Evolutionary conservation across 2,113 vertebrate species (phyloP).

Genomic region (Brachyhypopomus occidentalis): DNA sequence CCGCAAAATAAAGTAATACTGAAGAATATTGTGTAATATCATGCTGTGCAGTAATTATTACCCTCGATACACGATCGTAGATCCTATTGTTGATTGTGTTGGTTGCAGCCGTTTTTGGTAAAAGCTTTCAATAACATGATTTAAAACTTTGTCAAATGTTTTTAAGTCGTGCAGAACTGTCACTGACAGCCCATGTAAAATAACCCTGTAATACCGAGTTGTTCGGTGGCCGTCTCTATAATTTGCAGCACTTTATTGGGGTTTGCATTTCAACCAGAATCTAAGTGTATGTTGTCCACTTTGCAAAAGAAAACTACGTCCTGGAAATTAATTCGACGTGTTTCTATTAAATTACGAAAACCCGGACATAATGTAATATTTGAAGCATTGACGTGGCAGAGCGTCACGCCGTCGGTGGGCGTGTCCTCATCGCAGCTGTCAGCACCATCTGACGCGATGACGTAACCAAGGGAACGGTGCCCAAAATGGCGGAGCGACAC

Average conservation of each 20-base stretch:
- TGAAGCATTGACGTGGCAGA: constrained; percentile 37
- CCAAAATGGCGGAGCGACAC: constrained; percentile 42
- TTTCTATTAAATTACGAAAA: background rate
- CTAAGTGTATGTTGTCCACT: background rate
- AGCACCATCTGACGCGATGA: constrained; percentile 36
- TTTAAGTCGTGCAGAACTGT: background rate
- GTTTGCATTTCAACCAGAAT: background rate
- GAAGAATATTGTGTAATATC: no score
- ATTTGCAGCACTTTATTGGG: no score
- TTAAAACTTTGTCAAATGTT: background rate
- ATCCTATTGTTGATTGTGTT: no score
- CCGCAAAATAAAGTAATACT: no score
- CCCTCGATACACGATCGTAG: no score
- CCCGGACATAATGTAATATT: constrained; percentile 12
- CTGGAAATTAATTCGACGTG: background rate
- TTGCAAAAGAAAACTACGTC: background rate
- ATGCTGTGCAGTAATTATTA: no score
- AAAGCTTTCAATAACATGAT: no score
- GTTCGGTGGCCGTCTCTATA: no score
- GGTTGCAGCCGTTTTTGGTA: no score
- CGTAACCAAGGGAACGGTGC: constrained; percentile 6
- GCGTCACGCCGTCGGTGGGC: constrained; percentile 37
- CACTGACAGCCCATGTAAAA: background rate
- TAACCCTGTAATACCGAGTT: no score
- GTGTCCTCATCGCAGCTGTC: constrained; percentile 31